Conservation (phyloP, 2,797 vertebrate species). For the Limnodromus scolopaceus region DNA sequence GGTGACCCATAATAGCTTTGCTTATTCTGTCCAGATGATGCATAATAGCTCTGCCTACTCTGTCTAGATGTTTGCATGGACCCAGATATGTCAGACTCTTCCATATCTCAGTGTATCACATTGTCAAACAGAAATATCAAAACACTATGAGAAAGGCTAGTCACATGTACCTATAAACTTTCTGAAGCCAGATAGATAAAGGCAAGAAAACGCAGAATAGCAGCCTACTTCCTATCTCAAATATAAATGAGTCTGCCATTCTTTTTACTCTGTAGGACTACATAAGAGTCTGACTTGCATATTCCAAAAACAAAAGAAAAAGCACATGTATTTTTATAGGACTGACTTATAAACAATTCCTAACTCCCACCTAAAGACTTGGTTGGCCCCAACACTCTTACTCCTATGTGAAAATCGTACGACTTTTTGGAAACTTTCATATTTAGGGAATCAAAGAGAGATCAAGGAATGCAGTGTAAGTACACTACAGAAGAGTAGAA, state of each 20-base stretch:
- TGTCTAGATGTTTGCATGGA: background rate
- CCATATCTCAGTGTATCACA: accelerated
- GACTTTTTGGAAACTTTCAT: background rate
- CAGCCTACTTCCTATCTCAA: background rate
- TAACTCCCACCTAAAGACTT: background rate
- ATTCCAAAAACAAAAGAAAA: background rate
- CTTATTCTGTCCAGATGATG: background rate
- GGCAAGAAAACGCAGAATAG: background rate
- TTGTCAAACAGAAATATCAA: background rate
- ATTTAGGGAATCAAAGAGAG: background rate
- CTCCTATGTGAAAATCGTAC: background rate
- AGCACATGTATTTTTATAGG: background rate
- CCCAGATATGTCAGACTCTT: background rate
- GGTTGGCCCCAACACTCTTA: background rate
- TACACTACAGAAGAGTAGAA: background rate
- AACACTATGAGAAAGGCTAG: background rate
- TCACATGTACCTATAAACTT: background rate
- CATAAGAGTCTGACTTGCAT: background rate
- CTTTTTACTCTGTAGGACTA: background rate
- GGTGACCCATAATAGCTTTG: background rate
- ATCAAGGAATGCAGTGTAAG: background rate
- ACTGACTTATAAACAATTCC: background rate
- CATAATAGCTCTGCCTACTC: background rate
- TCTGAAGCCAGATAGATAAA: background rate
- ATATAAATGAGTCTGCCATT: background rate